Percentiles rank a stretch among this genome's conserved stretches.
phyloP scores from a whole-genome alignment of 2,888 invertebrate species.

The Empis stercorea region DNA sequence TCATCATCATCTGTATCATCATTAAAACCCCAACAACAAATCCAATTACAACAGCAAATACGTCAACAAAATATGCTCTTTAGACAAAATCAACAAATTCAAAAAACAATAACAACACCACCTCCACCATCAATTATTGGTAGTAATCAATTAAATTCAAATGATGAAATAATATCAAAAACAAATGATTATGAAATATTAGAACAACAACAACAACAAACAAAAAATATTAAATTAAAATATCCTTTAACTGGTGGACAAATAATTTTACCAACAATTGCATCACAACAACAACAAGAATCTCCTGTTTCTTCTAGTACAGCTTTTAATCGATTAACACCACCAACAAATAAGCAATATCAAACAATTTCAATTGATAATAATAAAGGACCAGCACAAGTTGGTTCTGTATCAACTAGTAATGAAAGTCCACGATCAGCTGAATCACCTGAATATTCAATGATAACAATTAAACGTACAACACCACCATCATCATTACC shows the following conservation, averaged over 20 bases:
- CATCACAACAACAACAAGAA: constrained; percentile 4
- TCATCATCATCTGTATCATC: too few species aligned
- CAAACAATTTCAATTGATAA: constrained; percentile 13
- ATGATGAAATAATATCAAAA: neutral
- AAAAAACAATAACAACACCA: constrained; percentile 4
- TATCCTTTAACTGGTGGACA: neutral
- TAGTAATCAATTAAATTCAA: too few species aligned
- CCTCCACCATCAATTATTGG: neutral
- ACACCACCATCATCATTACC: constrained; percentile 34
- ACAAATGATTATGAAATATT: constrained; percentile 5
- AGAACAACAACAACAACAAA: constrained; percentile 5
- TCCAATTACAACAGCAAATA: constrained; percentile 22
- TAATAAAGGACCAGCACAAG: constrained; percentile 62
- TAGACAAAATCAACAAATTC: constrained; percentile 16
- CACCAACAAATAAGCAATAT: constrained; percentile 21
- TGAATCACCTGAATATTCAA: constrained; percentile 34
- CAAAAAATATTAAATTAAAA: constrained; percentile 13
- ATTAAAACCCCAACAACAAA: constrained; percentile 21
- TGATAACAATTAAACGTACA: constrained; percentile 10
- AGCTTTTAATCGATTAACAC: constrained; percentile 32
- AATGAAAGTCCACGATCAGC: constrained; percentile 60
- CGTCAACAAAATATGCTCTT: constrained; percentile 23
- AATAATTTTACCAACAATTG: neutral
- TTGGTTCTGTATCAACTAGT: constrained; percentile 73
- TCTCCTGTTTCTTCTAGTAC: constrained; percentile 42